Percentiles rank a stretch among this genome's conserved stretches.
These are phyloP conservation scores for Aelia acuminata DNA, from an alignment of 2,888 invertebrate species.

Conservation along the genomic window DNA sequence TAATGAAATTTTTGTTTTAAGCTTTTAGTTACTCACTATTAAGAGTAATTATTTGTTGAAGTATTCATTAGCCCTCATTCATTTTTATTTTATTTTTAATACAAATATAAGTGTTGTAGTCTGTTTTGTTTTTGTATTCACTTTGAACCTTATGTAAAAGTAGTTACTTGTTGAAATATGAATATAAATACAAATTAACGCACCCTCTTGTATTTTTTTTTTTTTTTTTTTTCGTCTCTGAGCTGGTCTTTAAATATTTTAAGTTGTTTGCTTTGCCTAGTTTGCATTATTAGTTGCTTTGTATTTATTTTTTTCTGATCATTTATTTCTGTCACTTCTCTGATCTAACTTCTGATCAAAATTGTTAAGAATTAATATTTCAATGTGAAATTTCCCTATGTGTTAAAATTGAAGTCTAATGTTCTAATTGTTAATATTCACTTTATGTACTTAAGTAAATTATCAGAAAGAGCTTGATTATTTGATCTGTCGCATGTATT, in stretches of 20 bases:
- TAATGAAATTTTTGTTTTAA: not conserved
- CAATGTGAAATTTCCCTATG: not conserved
- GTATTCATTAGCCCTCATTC: constrained; percentile 23
- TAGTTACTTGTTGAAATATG: constrained; percentile 49
- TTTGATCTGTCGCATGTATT: constrained; percentile 15
- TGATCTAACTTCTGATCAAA: not conserved
- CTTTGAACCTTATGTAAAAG: constrained; percentile 46
- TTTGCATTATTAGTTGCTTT: constrained; percentile 31
- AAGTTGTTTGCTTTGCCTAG: constrained; percentile 31
- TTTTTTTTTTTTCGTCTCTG: constrained; percentile 52
- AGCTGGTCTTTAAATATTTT: constrained; percentile 45
- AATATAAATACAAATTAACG: constrained; percentile 63
- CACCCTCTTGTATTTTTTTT: constrained; percentile 60
- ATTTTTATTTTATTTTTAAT: constrained; percentile 7
- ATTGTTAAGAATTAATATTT: not conserved
- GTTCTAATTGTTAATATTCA: not conserved
- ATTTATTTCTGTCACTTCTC: not conserved
- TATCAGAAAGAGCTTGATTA: not conserved
- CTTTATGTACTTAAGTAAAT: not conserved
- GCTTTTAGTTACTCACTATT: not conserved
- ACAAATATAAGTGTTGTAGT: constrained; percentile 39
- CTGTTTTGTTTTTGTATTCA: constrained; percentile 45
- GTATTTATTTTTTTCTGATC: constrained; percentile 24
- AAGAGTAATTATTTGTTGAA: not conserved
- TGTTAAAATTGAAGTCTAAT: not conserved